Conservation (phyloP, 1,140 invertebrate genomes). For the Atta cephalotes region DNA sequence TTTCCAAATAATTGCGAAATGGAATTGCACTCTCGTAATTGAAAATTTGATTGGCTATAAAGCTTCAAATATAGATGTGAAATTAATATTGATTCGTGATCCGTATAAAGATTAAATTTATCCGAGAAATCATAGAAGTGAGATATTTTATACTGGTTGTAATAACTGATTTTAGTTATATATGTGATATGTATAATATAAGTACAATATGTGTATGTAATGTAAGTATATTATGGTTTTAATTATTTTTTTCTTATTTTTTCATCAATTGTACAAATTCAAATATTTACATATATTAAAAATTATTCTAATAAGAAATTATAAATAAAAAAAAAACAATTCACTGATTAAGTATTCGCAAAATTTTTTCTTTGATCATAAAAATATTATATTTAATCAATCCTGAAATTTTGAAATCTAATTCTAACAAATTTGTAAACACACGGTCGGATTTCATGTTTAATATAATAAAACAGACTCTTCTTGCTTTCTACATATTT, state of each 20-base stretch:
- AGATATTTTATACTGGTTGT: background rate
- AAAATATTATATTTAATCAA: background rate
- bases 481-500: too few species aligned
- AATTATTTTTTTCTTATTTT: background rate
- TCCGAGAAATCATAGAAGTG: background rate
- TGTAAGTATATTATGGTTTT: background rate
- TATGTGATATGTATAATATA: background rate
- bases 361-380: background rate
- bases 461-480: too few species aligned
- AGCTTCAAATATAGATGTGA: background rate
- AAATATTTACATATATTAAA: slow-evolving; percentile 21
- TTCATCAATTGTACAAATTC: background rate
- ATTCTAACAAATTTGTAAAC: background rate
- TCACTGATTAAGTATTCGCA: background rate
- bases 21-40: slow-evolving; percentile 1
- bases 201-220: too few species aligned
- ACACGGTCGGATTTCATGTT: too few species aligned
- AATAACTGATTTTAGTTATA: background rate
- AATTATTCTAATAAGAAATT: background rate
- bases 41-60: background rate
- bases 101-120: slow-evolving; percentile 41
- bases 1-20: slow-evolving; percentile 19
- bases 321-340: background rate
- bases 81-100: slow-evolving; percentile 33
- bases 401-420: background rate